Evolutionary conservation across 2,113 vertebrate species (phyloP), one percentile per base, ranked within the genome.

Genomic region (Callopanchax toddi): DNA sequence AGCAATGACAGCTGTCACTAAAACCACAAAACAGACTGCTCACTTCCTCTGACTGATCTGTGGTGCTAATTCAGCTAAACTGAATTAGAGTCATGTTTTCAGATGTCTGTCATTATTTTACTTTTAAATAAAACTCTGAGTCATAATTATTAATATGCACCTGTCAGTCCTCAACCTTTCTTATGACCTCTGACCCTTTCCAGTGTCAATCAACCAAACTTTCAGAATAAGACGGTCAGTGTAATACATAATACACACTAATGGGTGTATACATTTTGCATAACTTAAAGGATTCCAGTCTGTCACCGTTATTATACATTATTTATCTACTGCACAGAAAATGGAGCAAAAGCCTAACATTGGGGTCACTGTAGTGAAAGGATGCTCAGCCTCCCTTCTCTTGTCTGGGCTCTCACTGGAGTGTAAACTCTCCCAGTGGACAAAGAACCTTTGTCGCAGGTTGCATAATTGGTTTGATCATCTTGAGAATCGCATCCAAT

Each of bases 251-350:
- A 84, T 83, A 67, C 16, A 67, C 7, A 62, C 43, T 68, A 85
- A 81, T 62, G 75, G 52, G 0, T 20, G 15, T 49, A 79, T 82
- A 58, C 76, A 86, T 89, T 79, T 86, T 79, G 74, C 64, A 87
- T 76, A 68, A 71, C 50, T 77, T 73, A 67, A 86, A 78, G 36
- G 46, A 60, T 67, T 79, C 53, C 55, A 52, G 80, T 80, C 79
- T 83, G 77, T 78, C 68, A 76, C 74, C 56, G 74, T 76, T 77
- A 61, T 59, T 42, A 82, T 88, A 34, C 82, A 91, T 91, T 75
- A 85, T 90, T 86, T 48, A 90, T 23, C 56, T 22, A 40, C 67
- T 79, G 53, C 59, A 60, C 22, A 60, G 64, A 32, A 73, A 25
- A 64, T 12, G 44, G 49, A 42, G 20, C 42, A 46, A 65, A 71